Evolutionary conservation across 2,888 invertebrate genomes (phyloP).

Genomic region (Pachliopta kotzebuea): DNA sequence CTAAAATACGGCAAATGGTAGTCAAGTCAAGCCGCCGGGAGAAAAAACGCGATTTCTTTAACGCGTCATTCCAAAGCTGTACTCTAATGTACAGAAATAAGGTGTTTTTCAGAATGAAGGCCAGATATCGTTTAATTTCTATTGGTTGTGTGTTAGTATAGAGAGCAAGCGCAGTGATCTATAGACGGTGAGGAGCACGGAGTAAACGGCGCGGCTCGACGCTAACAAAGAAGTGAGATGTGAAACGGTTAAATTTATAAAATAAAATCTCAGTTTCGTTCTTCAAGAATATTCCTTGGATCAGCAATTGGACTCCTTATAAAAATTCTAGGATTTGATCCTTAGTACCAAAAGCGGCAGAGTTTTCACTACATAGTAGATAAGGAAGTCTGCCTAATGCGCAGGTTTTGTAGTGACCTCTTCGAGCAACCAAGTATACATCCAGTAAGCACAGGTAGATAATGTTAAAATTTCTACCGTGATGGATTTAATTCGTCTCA

Average conservation of each 20-base stretch:
- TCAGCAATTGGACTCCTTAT: too few species aligned
- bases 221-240: conserved; percentile 48
- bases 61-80: conserved; percentile 31
- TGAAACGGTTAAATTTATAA: conserved; percentile 11
- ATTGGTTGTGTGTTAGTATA: conserved; percentile 60
- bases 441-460: too few species aligned
- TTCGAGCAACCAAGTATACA: too few species aligned
- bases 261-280: background rate
- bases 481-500: too few species aligned
- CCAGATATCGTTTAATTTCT: conserved; percentile 51
- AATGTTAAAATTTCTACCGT: too few species aligned
- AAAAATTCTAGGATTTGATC: too few species aligned
- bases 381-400: too few species aligned
- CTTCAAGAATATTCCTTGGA: background rate
- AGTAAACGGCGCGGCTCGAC: conserved; percentile 55
- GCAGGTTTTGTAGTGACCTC: too few species aligned
- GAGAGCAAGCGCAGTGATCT: conserved; percentile 69
- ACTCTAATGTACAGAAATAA: conserved; percentile 32
- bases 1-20: conserved; percentile 59
- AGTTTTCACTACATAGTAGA: too few species aligned
- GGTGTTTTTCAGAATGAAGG: conserved; percentile 35
- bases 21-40: conserved; percentile 46
- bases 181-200: conserved; percentile 61
- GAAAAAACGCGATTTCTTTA: conserved; percentile 44
- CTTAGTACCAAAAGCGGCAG: too few species aligned